Base-by-base conservation (phyloP, 1,140 invertebrate genomes). In the Brachionus rubens region DNA sequence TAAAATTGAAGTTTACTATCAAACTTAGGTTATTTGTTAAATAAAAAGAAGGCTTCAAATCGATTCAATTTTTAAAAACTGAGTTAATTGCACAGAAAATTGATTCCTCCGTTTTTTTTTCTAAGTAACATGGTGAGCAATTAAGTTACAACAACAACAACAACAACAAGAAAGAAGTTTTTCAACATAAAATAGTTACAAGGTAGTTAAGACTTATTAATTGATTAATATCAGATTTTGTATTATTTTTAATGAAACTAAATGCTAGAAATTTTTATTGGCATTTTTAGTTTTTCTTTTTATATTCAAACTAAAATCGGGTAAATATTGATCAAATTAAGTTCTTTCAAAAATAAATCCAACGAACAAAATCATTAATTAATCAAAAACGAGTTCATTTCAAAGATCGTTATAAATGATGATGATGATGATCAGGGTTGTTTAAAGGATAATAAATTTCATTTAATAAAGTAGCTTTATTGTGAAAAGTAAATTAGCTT, bases 161-260 rank as follows among this genome's bases (percentile, higher is more conserved):
- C n/a, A n/a, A n/a, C n/a, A n/a, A n/a, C 26, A 33, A n/a, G 9
- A 16, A 28, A 19, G 6, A n/a, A 59, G 19, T 10, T 30, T 36
- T 41, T 59, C 33, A 59, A 10, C 28, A 59, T 40, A 59, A 59
- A 36, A 59, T 36, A 41, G 54, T 36, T 59, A 59, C 30, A 59
- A 59, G 54, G 54, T 59, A 59, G 12, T 59, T 59, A 59, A 36
- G 3, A 5, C 30, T 59, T 36, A 36, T 59, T 36, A 36, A 33
- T 59, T 59, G 54, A 59, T 59, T 59, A n/a, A 36, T 59, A 59
- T 59, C 54, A 59, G 33, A 59, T 59, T 59, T 48, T 59, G 9
- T 36, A 3, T 36, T 9, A 36, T 5, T 5, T 5, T 5, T 36
- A 36, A 36, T 5, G 9, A 36, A 36, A 36, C 6, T 19, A 36